Conservation (phyloP, 2,113 vertebrate genomes). For the Leucopsar rothschildi region DNA sequence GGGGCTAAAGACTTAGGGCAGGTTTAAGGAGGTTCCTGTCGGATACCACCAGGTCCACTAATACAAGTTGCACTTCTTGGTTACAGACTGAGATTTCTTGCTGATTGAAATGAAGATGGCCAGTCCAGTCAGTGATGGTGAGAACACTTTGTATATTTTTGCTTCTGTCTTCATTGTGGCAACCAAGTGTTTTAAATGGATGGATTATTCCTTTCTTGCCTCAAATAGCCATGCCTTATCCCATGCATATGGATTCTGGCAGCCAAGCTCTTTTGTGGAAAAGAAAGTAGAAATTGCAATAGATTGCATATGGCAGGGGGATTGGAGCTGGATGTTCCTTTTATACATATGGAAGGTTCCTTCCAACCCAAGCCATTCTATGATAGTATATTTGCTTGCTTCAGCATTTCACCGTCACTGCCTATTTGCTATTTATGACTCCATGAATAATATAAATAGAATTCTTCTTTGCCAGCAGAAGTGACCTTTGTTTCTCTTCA, state of each 20-base stretch:
- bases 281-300: neutral
- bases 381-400: neutral
- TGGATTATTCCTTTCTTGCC: neutral
- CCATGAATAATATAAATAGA: neutral
- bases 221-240: neutral
- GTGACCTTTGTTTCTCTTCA: neutral
- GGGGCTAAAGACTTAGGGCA: neutral
- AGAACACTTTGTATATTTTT: slow-evolving; percentile 34
- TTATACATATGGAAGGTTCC: neutral
- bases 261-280: neutral
- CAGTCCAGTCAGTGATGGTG: slow-evolving; percentile 59
- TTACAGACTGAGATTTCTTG: slow-evolving; percentile 64
- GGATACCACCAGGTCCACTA: neutral
- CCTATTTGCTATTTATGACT: neutral
- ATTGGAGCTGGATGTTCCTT: neutral
- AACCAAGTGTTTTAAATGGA: neutral
- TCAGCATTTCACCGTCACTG: neutral
- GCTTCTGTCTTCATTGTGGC: neutral
- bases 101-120: slow-evolving; percentile 50
- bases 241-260: neutral
- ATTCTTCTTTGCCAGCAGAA: neutral
- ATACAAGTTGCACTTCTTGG: slow-evolving; percentile 36
- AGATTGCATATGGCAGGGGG: neutral
- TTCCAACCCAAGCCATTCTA: neutral
- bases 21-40: neutral